Base-by-base conservation (phyloP, 2,113 vertebrate genomes). In the Lathamus discolor region DNA sequence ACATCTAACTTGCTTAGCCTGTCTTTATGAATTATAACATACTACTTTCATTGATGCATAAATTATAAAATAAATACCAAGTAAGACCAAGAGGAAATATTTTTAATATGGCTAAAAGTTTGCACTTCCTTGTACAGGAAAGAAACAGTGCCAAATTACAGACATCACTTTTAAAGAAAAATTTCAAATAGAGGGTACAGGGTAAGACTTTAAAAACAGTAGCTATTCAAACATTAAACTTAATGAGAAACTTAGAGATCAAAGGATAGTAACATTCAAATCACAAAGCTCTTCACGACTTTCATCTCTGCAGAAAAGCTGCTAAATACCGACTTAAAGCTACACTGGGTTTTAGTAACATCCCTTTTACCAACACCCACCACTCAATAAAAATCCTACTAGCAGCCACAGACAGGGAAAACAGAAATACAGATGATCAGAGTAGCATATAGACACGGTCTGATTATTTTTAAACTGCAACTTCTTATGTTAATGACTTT, bases 71-170 rank as follows among this genome's bases (percentile, higher is more conserved):
- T 27, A 62, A 76, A 20, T 35, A 79, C 44, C 55, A 78, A 83
- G 80, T 83, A 31, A 78, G 39, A 93, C 29, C 33, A 86, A 78
- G 41, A 92, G 66, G 77, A 97, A 98, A 97, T 96, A 95, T 98
- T 96, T 97, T 97, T 96, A 91, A 96, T 96, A 95, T 4, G 67
- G 93, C 97, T 97, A 97, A 86, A 98, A 98, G 98, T 97, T 98
- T 87, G 17, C 93, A 88, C 87, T 98, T 98, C 98, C 98, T 97
- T 97, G 89, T 89, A 93, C 97, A 98, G 98, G 98, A 98, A 98
- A 98, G 97, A 88, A 96, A 93, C 91, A 95, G 97, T 87, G 88
- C 91, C 91, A 95, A 96, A 86, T 91, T 76, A 86, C 69, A 94
- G 73, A 85, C 94, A 52, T 86, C 35, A 27, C 27, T 43, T 64